Percentiles rank a stretch among this genome's conserved stretches.
phyloP scores from a whole-genome alignment of 2,888 invertebrate species.

The Scelioninae gen. 1 region DNA sequence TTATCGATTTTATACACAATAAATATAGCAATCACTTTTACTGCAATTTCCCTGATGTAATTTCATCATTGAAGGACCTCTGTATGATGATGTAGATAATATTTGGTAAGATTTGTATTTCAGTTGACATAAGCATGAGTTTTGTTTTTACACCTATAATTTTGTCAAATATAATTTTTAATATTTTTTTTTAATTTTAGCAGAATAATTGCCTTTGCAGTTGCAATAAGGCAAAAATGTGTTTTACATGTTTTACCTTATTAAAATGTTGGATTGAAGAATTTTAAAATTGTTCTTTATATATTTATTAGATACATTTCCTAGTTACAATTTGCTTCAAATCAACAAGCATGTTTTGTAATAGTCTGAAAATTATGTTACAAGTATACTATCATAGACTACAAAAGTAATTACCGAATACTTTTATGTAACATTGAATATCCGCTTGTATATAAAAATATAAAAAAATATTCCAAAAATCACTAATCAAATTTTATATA shows the following conservation, averaged over 20 bases:
- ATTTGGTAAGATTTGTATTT: constrained; percentile 4
- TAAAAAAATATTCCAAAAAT: background rate
- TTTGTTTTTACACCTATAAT: background rate
- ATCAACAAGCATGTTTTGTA: background rate
- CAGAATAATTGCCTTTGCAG: no score
- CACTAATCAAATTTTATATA: background rate
- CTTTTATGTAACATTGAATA: constrained; percentile 1
- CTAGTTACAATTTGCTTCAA: background rate
- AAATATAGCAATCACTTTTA: constrained; percentile 28
- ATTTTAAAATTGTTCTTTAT: background rate
- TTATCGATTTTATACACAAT: constrained; percentile 31
- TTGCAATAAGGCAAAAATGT: no score
- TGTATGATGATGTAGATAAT: background rate
- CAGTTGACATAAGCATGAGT: background rate
- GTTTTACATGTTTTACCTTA: no score
- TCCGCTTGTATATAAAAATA: background rate
- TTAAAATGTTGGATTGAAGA: no score
- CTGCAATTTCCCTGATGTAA: constrained; percentile 34
- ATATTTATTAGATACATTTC: background rate
- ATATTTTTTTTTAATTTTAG: no score
- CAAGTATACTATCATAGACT: background rate
- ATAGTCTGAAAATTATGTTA: background rate
- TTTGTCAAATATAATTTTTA: background rate
- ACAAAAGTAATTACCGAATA: background rate
- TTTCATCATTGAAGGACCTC: constrained; percentile 17